Evolutionary conservation across 1,140 invertebrate species (phyloP).

Genomic region (Aphidius gifuensis): DNA sequence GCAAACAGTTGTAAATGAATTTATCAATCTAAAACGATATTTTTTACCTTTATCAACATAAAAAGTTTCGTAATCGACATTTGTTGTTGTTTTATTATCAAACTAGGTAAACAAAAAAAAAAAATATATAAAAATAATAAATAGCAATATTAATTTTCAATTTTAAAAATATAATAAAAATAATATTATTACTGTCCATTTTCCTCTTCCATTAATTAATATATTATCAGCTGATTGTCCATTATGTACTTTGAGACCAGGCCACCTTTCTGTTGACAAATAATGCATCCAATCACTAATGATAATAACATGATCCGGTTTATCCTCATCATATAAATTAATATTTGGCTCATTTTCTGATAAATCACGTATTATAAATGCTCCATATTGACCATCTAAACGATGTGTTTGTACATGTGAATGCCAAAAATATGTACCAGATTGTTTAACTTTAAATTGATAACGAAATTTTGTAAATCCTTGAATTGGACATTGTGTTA

Average conservation of each 20-base stretch:
- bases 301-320: constrained; percentile 65
- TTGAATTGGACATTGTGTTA: constrained; percentile 60
- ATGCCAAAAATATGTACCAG: constrained; percentile 59
- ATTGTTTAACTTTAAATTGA: constrained; percentile 31
- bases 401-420: constrained; percentile 44
- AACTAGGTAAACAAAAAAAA: constrained; percentile 19
- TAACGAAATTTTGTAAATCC: constrained; percentile 43
- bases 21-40: constrained; percentile 79
- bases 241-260: constrained; percentile 70
- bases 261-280: constrained; percentile 67
- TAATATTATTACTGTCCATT: constrained; percentile 41
- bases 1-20: constrained; percentile 79
- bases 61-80: constrained; percentile 25
- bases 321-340: constrained; percentile 41
- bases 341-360: constrained; percentile 13
- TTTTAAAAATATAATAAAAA: not conserved
- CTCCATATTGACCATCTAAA: constrained; percentile 34
- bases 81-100: constrained; percentile 14
- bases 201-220: constrained; percentile 78
- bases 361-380: constrained; percentile 28
- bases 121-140: constrained; percentile 15
- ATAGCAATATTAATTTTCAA: not conserved
- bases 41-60: constrained; percentile 59
- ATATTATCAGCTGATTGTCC: constrained; percentile 78
- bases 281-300: constrained; percentile 75